Percentiles rank a stretch among this genome's conserved stretches.
These are phyloP conservation scores for roundworm (Caenorhabditis elegans) DNA, from an alignment of 1,140 invertebrate genomes.

Conservation along the genomic window WBcel235 BX284606.5:12593501-12594000, in stretches of 20 bases:
- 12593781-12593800: neutral
- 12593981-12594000: neutral
- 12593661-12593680: neutral
- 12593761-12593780: neutral
- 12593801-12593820: neutral
- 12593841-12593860: neutral
- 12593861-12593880: neutral
- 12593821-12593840: neutral
- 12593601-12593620: too few relatives aligned
- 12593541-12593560: too few relatives aligned
- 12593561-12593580: too few relatives aligned
- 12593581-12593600: too few relatives aligned
- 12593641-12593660: too few relatives aligned
- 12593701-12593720: neutral
- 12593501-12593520: too few relatives aligned
- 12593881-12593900: neutral
- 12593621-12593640: too few relatives aligned
- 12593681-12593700: neutral
- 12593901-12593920: neutral
- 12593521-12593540: too few relatives aligned
- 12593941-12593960: neutral
- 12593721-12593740: neutral
- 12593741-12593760: neutral
- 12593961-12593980: constrained; percentile 9
- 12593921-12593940: neutral